Evolutionary conservation across 2,888 invertebrate species (phyloP).

Genomic region (Lingula anatina): DNA sequence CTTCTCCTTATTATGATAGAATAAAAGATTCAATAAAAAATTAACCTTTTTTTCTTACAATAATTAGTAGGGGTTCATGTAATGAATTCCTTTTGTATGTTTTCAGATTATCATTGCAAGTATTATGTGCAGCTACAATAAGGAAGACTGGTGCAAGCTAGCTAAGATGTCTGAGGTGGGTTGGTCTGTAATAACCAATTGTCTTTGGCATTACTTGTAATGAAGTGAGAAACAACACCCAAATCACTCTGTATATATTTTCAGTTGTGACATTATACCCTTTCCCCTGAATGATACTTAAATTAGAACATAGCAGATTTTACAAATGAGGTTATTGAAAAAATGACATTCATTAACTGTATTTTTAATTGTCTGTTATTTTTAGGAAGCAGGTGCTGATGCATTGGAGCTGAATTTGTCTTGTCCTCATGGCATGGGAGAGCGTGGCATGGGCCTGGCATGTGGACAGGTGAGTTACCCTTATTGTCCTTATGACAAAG

Average conservation of each 20-base stretch:
- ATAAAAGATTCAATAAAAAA: background rate
- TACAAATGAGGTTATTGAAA: no score
- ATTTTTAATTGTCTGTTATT: conserved; percentile 3
- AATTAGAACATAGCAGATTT: no score
- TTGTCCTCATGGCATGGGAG: conserved; percentile 99
- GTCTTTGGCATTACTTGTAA: no score
- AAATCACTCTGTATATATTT: background rate
- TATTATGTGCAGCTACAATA: conserved; percentile 86
- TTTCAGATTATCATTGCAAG: conserved; percentile 82
- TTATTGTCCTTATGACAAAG: no score
- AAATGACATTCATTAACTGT: no score
- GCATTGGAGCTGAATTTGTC: conserved; percentile 93
- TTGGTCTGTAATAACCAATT: background rate
- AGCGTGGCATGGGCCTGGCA: conserved; percentile 95
- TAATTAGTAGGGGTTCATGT: no score
- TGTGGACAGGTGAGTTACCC: conserved; percentile 80
- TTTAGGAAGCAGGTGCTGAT: conserved; percentile 73
- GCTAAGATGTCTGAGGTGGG: conserved; percentile 63
- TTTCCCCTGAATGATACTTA: no score
- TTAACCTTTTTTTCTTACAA: no score
- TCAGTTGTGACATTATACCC: background rate
- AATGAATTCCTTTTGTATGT: no score
- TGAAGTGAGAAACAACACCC: background rate
- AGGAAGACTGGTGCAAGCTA: conserved; percentile 82
- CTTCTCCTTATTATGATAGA: background rate